Conservation (phyloP, 2,113 vertebrate genomes). For the Leucopsar rothschildi region DNA sequence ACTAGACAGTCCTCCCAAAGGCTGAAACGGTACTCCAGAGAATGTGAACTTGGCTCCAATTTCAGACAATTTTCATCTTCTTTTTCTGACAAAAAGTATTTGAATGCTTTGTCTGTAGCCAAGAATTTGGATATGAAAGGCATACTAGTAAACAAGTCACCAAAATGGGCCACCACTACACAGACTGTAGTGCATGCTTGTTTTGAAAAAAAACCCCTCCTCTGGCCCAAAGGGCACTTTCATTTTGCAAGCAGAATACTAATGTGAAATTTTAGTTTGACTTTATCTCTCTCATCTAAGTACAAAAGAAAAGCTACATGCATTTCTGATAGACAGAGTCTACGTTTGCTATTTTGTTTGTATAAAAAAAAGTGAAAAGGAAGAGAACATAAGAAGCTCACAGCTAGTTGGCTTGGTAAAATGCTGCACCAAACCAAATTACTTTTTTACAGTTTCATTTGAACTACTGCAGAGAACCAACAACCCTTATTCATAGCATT, state of each 20-base stretch:
- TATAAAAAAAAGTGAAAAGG: slow-evolving; percentile 8
- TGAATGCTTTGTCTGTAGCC: slow-evolving; percentile 24
- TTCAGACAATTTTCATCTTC: slow-evolving; percentile 43
- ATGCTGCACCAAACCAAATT: not conserved
- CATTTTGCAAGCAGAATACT: slow-evolving; percentile 29
- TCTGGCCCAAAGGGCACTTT: not conserved
- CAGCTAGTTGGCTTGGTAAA: not conserved
- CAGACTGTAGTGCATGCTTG: not conserved
- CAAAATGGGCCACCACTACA: not conserved
- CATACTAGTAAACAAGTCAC: slow-evolving; percentile 44
- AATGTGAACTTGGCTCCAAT: slow-evolving; percentile 44
- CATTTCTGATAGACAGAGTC: slow-evolving; percentile 56
- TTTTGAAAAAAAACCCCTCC: not conserved
- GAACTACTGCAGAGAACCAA: not conserved
- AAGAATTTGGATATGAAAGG: slow-evolving; percentile 42
- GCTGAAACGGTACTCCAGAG: slow-evolving; percentile 46
- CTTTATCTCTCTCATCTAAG: slow-evolving; percentile 43
- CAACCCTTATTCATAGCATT: slow-evolving; percentile 14
- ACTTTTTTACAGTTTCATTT: not conserved
- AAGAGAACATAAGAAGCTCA: slow-evolving; percentile 15
- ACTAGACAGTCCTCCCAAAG: not conserved
- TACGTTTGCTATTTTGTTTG: slow-evolving; percentile 28
- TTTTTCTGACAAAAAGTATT: slow-evolving; percentile 27
- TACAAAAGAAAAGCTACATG: slow-evolving; percentile 49
- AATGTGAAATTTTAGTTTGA: slow-evolving; percentile 39